Evolutionary conservation across 2,113 vertebrate species (phyloP).

Genomic region (Ailurus styani): DNA sequence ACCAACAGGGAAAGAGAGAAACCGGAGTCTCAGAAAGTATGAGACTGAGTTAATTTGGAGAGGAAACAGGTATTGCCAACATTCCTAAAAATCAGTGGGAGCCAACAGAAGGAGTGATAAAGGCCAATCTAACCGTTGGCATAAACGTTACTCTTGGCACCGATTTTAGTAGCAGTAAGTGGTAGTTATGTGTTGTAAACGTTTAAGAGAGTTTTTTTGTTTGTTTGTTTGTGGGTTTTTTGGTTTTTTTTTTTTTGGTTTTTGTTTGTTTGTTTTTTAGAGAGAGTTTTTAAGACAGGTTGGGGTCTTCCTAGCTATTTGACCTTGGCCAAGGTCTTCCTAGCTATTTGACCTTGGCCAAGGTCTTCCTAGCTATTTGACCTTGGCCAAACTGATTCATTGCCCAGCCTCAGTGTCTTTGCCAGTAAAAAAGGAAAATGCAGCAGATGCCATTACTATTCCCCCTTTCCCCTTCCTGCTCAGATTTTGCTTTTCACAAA

Average conservation of each 20-base stretch:
- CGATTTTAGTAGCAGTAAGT: background rate
- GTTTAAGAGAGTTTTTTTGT: background rate
- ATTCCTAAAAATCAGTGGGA: background rate
- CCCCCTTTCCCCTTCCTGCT: rapidly evolving
- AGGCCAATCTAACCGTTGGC: too few relatives aligned
- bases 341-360: background rate
- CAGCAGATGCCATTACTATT: background rate
- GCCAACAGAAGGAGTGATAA: background rate
- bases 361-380: background rate
- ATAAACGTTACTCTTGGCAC: too few relatives aligned
- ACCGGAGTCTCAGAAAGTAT: background rate
- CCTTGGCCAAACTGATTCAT: background rate
- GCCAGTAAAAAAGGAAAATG: background rate
- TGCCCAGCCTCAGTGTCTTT: background rate
- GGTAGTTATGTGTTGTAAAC: background rate
- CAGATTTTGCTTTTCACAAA: background rate
- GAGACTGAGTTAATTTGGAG: background rate
- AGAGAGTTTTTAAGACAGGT: background rate
- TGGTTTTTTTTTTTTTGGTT: too few relatives aligned
- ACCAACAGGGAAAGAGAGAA: background rate
- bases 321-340: background rate
- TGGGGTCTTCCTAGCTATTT: background rate
- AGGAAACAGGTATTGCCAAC: background rate
- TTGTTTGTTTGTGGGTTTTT: too few relatives aligned
- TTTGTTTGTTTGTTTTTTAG: too few relatives aligned